phyloP scores from a whole-genome alignment of 2,888 invertebrate species.

The Nemoura dubitans region DNA sequence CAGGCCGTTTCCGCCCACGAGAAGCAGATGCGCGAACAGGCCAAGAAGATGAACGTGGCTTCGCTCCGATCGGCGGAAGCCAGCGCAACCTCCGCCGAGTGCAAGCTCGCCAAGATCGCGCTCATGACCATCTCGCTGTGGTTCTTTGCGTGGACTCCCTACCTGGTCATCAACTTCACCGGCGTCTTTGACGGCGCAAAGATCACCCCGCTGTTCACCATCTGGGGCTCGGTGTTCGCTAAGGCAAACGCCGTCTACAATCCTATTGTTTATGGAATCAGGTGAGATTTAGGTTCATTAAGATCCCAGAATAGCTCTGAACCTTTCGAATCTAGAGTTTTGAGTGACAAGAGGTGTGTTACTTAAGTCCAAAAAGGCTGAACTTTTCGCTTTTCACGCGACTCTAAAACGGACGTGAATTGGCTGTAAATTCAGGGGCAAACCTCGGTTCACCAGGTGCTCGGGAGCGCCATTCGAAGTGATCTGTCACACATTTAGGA shows the following conservation, averaged over 20 bases:
- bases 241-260: constrained; percentile 92
- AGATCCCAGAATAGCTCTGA: too few relatives aligned
- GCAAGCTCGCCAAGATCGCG: constrained; percentile 89
- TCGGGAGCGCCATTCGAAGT: too few relatives aligned
- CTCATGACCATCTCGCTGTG: constrained; percentile 89
- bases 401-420: too few relatives aligned
- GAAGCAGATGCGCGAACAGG: constrained; percentile 87
- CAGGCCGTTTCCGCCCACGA: constrained; percentile 86
- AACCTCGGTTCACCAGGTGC: too few relatives aligned
- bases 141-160: constrained; percentile 94
- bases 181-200: constrained; percentile 80
- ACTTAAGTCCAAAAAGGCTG: too few relatives aligned
- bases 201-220: constrained; percentile 82
- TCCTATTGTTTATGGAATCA: constrained; percentile 90
- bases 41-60: constrained; percentile 93
- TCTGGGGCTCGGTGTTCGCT: constrained; percentile 91
- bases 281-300: constrained; percentile 62
- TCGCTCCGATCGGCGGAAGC: constrained; percentile 83
- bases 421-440: too few relatives aligned
- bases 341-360: too few relatives aligned
- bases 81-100: constrained; percentile 82
- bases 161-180: constrained; percentile 81
- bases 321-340: too few relatives aligned
- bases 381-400: too few relatives aligned
- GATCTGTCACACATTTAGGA: too few relatives aligned